These are phyloP conservation scores for Tauraco hartlaubi DNA, from an alignment of 2,797 vertebrate species.

Conservation along the genomic window DNA sequence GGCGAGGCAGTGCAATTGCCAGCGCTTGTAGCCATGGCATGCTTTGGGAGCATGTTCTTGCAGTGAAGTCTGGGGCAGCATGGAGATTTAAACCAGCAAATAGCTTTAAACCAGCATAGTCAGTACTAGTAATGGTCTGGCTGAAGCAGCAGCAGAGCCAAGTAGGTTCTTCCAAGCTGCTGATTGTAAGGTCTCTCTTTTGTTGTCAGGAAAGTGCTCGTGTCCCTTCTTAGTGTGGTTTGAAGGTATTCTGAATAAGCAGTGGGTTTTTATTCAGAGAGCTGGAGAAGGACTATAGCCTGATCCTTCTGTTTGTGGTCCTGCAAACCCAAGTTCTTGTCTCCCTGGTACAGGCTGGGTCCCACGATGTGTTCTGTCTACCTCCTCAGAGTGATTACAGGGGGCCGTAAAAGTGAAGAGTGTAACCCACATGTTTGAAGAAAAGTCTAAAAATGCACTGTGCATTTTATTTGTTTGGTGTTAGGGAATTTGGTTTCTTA, in stretches of 20 bases:
- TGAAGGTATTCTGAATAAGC: neutral
- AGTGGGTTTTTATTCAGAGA: neutral
- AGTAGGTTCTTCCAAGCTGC: neutral
- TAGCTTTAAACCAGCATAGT: neutral
- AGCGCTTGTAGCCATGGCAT: neutral
- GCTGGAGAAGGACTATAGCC: neutral
- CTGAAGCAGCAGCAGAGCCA: neutral
- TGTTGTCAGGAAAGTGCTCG: neutral
- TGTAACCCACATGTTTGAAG: neutral
- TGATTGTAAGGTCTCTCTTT: neutral
- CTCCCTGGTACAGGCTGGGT: neutral
- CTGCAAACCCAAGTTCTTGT: neutral
- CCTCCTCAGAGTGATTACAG: rapidly evolving
- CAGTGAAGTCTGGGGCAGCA: neutral
- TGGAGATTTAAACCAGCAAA: neutral
- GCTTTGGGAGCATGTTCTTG: neutral
- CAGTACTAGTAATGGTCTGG: neutral
- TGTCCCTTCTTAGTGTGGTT: neutral
- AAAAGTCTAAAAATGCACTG: neutral
- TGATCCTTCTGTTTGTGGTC: neutral
- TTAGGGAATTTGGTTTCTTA: neutral
- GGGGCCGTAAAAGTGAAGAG: neutral
- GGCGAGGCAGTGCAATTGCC: neutral
- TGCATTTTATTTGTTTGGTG: neutral
- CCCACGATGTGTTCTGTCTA: rapidly evolving